These are phyloP conservation scores for Ianthella basta DNA, from an alignment of 37 sponge, comb jelly and placozoan species.

Conservation along the genomic window DNA sequence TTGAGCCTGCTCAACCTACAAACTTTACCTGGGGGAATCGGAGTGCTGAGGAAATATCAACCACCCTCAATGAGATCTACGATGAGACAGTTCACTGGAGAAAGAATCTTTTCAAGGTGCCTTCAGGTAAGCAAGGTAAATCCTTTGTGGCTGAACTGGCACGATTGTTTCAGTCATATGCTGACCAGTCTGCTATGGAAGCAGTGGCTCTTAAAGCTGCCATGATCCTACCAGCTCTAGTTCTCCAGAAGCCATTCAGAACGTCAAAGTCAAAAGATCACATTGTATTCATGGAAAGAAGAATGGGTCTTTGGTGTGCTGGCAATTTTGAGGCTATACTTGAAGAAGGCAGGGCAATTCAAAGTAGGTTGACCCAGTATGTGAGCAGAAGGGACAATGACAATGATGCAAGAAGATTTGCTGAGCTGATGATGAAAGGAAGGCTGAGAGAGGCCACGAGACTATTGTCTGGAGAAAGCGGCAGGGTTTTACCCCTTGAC, in stretches of 20 bases:
- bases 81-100: conserved; percentile 9
- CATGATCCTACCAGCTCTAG: background rate
- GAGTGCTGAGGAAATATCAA: background rate
- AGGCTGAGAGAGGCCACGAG: conserved; percentile 8
- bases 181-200: background rate
- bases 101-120: background rate
- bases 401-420: background rate
- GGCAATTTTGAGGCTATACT: background rate
- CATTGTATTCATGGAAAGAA: background rate
- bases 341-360: background rate
- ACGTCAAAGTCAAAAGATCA: conserved; percentile 1
- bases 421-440: conserved; percentile 12
- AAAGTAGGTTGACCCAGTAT: background rate
- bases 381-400: background rate
- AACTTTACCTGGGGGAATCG: background rate
- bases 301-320: background rate
- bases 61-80: background rate
- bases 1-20: too few relatives aligned
- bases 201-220: conserved; percentile 12
- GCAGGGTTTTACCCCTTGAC: background rate
- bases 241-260: conserved; percentile 3
- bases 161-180: conserved; percentile 3
- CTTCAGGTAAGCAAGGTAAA: background rate
- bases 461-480: background rate
- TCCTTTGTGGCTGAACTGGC: background rate